Evolutionary conservation across 2,113 vertebrate species (phyloP), one percentile per base, ranked within the genome.

Genomic region (Suncus etruscus): DNA sequence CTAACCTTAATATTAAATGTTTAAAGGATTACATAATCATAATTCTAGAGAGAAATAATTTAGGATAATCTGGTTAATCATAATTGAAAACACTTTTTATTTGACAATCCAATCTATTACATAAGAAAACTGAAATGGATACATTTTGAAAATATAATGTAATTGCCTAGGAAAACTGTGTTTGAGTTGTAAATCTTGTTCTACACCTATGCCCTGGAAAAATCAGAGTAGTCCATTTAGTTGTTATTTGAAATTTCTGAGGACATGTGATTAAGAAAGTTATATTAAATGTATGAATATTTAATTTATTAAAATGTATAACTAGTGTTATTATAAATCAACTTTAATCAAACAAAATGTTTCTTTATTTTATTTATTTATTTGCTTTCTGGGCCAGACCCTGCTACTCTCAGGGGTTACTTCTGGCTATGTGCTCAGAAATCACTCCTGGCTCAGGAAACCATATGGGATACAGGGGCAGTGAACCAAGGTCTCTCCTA

Each of bases 131-230:
- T 77, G 50, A 90, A 51, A 91, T 66, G 81, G 51, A 73, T 74
- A 74, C 22, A 3, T 84, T 94, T 94, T 14, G 4, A 87, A 92
- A 93, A 48, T 39, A 86, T 18, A 54, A 1, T 83, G 45, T 39
- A 77, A 74, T 25, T 47, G 25, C 8, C 54, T 80, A 61, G 58
- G 54, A 76, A 80, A 81, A 80, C 12, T 65, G n/a, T 29, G 27
- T 73, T 81, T 6, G 8, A 63, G 2, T 61, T 84, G 29, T 45
- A 84, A 1, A 5, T 75, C 12, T 74, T 74, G 4, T 39, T 32
- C 47, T 86, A 66, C 14, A 75, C 15, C 69, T 58, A n/a, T 77
- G 32, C 2, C 66, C n/a, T 87, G 20, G 39, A 8, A 94, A 18
- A 81, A 68, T 87, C 39, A 73, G 14, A 32, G 16, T 22, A 22